A percentile compares a stretch with the other conserved stretches of the same genome.
Conservation (phyloP, 2,113 vertebrate genomes). For the Butorides virescens region DNA sequence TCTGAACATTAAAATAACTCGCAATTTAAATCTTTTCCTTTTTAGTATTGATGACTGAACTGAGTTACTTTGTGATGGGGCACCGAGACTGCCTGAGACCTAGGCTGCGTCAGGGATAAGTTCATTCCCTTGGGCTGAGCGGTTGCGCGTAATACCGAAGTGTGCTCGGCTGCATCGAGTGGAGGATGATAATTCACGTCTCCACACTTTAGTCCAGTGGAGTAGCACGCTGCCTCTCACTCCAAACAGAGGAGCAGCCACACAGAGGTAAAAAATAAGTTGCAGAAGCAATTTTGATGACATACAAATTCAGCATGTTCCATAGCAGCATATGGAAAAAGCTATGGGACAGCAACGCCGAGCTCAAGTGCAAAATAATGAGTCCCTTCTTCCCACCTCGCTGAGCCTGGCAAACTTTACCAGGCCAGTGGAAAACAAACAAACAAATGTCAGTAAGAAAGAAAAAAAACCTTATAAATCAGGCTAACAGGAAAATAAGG, state of each 20-base stretch:
- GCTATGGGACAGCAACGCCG: not conserved
- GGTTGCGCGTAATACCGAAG: accelerated
- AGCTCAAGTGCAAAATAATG: not conserved
- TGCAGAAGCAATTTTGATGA: not conserved
- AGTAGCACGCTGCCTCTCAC: not conserved
- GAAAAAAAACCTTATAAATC: not conserved
- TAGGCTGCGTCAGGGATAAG: not conserved
- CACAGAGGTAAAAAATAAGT: not conserved
- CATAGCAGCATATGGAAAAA: not conserved
- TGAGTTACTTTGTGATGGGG: not conserved
- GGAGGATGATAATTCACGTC: not conserved
- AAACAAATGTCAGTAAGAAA: not conserved
- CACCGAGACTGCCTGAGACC: not conserved
- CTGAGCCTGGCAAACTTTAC: not conserved
- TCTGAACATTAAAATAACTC: not conserved
- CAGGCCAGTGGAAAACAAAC: not conserved
- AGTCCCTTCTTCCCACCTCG: not conserved
- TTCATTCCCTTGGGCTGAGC: not conserved
- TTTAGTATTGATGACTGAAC: not conserved
- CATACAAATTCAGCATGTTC: not conserved
- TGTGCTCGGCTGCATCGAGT: not conserved
- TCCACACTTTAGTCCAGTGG: not conserved
- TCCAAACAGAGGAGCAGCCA: not conserved
- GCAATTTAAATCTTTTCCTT: not conserved
- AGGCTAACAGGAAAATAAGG: not conserved